A percentile compares a stretch with the other conserved stretches of the same genome.
phyloP scores from a whole-genome alignment of 1,140 invertebrate genomes.

The Mamestra configurata region DNA sequence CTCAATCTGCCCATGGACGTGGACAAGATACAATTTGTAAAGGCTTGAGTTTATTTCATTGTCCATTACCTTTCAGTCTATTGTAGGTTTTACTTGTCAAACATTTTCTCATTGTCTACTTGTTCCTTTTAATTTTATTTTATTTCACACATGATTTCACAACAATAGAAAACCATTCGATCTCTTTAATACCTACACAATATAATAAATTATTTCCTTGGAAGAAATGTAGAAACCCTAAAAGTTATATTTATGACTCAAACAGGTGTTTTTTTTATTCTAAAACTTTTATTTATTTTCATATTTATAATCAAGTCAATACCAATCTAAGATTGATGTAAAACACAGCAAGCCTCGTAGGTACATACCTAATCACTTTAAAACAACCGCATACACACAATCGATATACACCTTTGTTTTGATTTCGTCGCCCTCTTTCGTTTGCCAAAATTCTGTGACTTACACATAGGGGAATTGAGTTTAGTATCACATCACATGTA shows the following conservation, averaged over 20 bases:
- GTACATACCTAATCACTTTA: conserved; percentile 56
- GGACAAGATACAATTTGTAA: background rate
- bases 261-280: conserved; percentile 28
- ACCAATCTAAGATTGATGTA: conserved; percentile 9
- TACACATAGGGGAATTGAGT: conserved; percentile 34
- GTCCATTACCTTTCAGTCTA: background rate
- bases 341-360: background rate
- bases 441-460: conserved; percentile 54
- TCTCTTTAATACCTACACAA: too few species aligned
- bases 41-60: conserved; percentile 7
- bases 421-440: conserved; percentile 58
- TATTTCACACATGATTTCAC: too few species aligned
- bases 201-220: too few species aligned
- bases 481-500: conserved; percentile 46
- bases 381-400: conserved; percentile 68
- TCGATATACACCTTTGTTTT: conserved; percentile 82
- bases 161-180: background rate
- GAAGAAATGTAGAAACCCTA: background rate
- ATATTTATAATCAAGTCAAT: background rate
- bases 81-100: background rate
- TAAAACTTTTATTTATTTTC: background rate
- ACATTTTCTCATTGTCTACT: background rate
- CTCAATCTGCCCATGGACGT: background rate
- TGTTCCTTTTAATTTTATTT: background rate
- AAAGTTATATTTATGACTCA: background rate